Evolutionary conservation across 1,140 invertebrate genomes (phyloP).

Genomic region (Achroia grisella): DNA sequence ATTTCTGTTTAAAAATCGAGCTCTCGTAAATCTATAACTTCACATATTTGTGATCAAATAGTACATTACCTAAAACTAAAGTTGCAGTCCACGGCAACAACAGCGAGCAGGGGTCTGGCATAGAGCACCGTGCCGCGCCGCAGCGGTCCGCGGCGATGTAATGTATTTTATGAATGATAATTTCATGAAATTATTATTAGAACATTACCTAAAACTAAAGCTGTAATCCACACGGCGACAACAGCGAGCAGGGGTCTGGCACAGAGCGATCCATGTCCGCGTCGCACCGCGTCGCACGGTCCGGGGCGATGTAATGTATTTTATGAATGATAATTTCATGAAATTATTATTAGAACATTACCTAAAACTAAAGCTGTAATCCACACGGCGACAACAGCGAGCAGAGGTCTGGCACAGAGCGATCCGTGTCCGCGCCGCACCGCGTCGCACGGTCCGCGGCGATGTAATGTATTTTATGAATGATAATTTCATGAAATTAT

Average conservation of each 20-base stretch:
- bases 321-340: too few relatives aligned
- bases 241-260: slow-evolving; percentile 64
- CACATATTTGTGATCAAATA: too few relatives aligned
- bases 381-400: slow-evolving; percentile 66
- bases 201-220: slow-evolving; percentile 60
- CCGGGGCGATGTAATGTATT: slow-evolving; percentile 82
- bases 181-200: too few relatives aligned
- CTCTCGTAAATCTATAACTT: too few relatives aligned
- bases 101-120: slow-evolving; percentile 65
- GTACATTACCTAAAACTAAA: slow-evolving; percentile 49
- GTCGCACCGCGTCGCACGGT: slow-evolving; percentile 81
- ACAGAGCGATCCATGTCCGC: slow-evolving; percentile 44
- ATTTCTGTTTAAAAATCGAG: too few relatives aligned
- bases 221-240: slow-evolving; percentile 59
- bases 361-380: slow-evolving; percentile 54
- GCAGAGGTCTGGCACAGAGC: slow-evolving; percentile 58
- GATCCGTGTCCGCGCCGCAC: slow-evolving; percentile 66
- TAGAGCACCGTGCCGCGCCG: slow-evolving; percentile 77
- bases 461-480: too few relatives aligned
- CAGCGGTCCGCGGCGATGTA: slow-evolving; percentile 84
- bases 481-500: too few relatives aligned
- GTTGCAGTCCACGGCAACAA: slow-evolving; percentile 64
- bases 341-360: slow-evolving; percentile 6
- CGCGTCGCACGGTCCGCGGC: slow-evolving; percentile 84
- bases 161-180: too few relatives aligned